phyloP scores from a whole-genome alignment of 2,797 vertebrate species.

The Chaunax sp. region DNA sequence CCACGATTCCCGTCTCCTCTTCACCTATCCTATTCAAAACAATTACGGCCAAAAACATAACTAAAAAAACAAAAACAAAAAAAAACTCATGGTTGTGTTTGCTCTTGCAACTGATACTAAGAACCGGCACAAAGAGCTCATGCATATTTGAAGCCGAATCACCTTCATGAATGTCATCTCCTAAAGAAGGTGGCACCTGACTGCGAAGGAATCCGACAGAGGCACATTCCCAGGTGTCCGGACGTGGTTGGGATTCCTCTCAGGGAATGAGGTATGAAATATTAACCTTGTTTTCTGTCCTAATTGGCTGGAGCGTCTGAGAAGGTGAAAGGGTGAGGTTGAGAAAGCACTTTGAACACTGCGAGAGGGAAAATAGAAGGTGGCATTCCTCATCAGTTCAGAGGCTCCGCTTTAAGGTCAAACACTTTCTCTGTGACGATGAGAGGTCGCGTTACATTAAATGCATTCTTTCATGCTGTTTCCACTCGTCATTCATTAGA shows the following conservation, averaged over 20 bases:
- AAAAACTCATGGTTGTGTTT: not conserved
- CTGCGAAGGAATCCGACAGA: conserved; percentile 7
- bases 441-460: conserved; percentile 47
- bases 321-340: conserved; percentile 68
- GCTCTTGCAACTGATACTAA: conserved; percentile 9
- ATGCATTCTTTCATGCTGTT: conserved; percentile 25
- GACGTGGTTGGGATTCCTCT: conserved; percentile 70
- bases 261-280: conserved; percentile 70
- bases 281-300: conserved; percentile 77
- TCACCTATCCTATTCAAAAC: no score
- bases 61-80: no score
- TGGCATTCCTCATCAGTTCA: conserved; percentile 47
- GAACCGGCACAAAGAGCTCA: conserved; percentile 3
- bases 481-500: conserved; percentile 26
- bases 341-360: conserved; percentile 63
- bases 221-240: conserved; percentile 3
- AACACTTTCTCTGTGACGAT: conserved; percentile 24
- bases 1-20: no score
- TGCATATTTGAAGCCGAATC: conserved; percentile 20
- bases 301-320: conserved; percentile 73
- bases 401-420: not conserved
- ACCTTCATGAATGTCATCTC: conserved; percentile 41
- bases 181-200: conserved; percentile 14
- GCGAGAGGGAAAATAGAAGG: conserved; percentile 49
- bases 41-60: no score